These are phyloP conservation scores for Dryobotodes eremita DNA, from an alignment of 2,888 invertebrate genomes.

Conservation along the genomic window DNA sequence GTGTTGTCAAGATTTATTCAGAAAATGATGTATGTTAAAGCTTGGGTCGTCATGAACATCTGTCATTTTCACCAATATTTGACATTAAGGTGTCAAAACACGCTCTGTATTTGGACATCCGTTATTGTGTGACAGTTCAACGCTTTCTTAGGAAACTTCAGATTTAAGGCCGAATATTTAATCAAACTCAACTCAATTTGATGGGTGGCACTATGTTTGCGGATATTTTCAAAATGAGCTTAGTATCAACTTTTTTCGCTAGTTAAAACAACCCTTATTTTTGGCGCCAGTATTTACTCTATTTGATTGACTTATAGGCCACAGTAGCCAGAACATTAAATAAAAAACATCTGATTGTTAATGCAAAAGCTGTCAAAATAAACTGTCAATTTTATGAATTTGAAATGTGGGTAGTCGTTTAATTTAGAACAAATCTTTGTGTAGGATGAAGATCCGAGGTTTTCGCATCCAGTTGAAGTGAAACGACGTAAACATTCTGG, in stretches of 20 bases:
- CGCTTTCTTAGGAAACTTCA: neutral
- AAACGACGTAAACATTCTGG: slow-evolving; percentile 73
- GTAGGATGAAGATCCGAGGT: slow-evolving; percentile 75
- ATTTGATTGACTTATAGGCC: neutral
- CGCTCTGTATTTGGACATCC: no score
- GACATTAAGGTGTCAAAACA: no score
- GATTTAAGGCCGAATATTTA: neutral
- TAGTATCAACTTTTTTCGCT: neutral
- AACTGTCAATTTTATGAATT: neutral
- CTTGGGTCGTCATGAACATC: neutral
- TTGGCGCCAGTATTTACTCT: neutral
- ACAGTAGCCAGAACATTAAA: neutral
- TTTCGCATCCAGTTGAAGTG: slow-evolving; percentile 74
- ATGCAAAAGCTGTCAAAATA: neutral
- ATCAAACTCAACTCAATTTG: neutral
- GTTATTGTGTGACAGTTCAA: neutral
- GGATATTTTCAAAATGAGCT: neutral
- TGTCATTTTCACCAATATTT: no score
- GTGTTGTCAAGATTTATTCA: neutral
- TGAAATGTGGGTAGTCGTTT: slow-evolving; percentile 45
- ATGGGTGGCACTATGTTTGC: neutral
- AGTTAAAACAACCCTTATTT: neutral
- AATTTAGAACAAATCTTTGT: slow-evolving; percentile 19
- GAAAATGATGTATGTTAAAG: neutral
- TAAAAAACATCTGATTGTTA: neutral